phyloP scores from a whole-genome alignment of 2,797 vertebrate genomes.

The Aeoliscus strigatus region DNA sequence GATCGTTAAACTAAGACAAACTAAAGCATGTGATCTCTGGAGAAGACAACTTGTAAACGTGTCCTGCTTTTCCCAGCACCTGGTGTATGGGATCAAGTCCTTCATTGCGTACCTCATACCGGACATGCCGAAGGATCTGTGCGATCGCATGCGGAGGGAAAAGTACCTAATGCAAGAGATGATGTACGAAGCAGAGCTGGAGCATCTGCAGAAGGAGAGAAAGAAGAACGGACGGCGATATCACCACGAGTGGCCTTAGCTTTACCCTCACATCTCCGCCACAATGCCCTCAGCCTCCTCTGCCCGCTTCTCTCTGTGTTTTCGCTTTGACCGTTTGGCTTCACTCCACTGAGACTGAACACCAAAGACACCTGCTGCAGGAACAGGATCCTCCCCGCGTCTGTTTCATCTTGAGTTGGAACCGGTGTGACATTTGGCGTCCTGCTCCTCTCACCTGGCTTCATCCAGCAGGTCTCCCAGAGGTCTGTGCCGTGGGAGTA shows the following conservation, averaged over 20 bases:
- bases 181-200: conserved; percentile 97
- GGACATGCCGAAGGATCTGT: conserved; percentile 95
- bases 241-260: conserved; percentile 99
- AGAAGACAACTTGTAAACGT: no score
- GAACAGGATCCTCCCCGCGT: conserved; percentile 12
- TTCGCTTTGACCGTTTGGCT: conserved; percentile 65
- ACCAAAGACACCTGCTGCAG: conserved; percentile 67
- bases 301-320: conserved; percentile 34
- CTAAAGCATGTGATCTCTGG: no score
- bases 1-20: no score
- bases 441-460: conserved; percentile 26
- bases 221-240: conserved; percentile 93
- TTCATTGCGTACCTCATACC: conserved; percentile 99
- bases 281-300: conserved; percentile 24
- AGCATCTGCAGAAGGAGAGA: conserved; percentile 92
- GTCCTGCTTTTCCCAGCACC: conserved; percentile 78
- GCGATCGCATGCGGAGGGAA: conserved; percentile 94
- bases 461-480: conserved; percentile 59
- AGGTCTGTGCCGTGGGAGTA: conserved; percentile 59
- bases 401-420: conserved; percentile 15
- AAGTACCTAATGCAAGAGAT: conserved; percentile 99
- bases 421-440: conserved; percentile 3
- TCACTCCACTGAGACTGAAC: conserved; percentile 64
- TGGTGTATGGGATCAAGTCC: conserved; percentile 98
- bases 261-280: conserved; percentile 16